Evolutionary conservation across 1,140 invertebrate species (phyloP), one percentile per base, ranked within the genome.

Genomic region (Eupristina koningsbergeri): DNA sequence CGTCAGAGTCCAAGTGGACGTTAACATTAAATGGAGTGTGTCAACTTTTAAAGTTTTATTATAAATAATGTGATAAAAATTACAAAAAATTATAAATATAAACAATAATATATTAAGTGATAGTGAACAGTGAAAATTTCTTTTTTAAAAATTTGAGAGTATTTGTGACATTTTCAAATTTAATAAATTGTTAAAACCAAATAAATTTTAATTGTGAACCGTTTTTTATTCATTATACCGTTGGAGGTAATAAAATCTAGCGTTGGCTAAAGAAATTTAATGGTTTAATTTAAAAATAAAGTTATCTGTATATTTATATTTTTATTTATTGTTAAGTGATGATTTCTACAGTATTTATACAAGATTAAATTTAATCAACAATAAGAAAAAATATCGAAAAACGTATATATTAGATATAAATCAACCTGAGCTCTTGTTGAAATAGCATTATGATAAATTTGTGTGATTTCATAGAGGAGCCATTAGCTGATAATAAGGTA

Each of bases 401-500:
- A 81, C 6, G 34, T 9, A 29, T 58, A 36, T 8, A 53, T 71
- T 41, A 41, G 64, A 80, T 17, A 47, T 0, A n/a, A n/a, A n/a
- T n/a, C n/a, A n/a, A n/a, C n/a, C n/a, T n/a, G n/a, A n/a, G n/a
- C n/a, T n/a, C n/a, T n/a, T n/a, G n/a, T n/a, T n/a, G n/a, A 50
- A n/a, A 29, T 36, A 53, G 2, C 9, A 41, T 6, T 6, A 83
- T 83, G 82, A 73, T 67, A 73, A 83, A 75, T 31, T 34, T 79
- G 6, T 63, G 61, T 36, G 76, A 83, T 22, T 22, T 36, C 2
- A 13, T 34, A 13, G 15, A 41, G 22, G 75, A 79, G 8, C 71
- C 53, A 22, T 34, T n/a, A 45, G 39, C 15, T 31, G 64, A 78
- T 5, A 36, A 19, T 15, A 79, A 83, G 67, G 82, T 83, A 83